Evolutionary conservation across 2,888 invertebrate species (phyloP).

Genomic region (Cosmorhoe ocellata): DNA sequence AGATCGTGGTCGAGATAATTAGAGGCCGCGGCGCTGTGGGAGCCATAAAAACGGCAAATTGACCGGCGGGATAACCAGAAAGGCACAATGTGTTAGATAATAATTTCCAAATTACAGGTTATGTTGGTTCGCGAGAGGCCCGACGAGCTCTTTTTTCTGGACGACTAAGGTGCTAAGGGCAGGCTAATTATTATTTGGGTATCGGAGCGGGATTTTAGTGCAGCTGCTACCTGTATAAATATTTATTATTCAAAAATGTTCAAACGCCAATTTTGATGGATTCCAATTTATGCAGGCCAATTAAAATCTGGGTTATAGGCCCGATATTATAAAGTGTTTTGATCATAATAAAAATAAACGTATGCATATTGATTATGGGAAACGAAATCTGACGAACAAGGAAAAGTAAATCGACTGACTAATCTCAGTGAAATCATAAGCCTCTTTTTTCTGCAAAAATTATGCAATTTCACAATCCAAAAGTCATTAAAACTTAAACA

Average conservation of each 20-base stretch:
- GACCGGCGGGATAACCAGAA: conserved; percentile 83
- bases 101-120: conserved; percentile 83
- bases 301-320: conserved; percentile 41
- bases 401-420: not conserved
- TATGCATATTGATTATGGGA: conserved; percentile 24
- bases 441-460: not conserved
- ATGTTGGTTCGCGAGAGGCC: conserved; percentile 75
- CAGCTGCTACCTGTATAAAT: conserved; percentile 83
- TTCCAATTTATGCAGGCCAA: conserved; percentile 62
- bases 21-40: conserved; percentile 80
- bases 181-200: conserved; percentile 82
- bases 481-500: conserved; percentile 10
- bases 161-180: conserved; percentile 81
- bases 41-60: conserved; percentile 83
- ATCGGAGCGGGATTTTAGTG: conserved; percentile 77
- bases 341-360: conserved; percentile 20
- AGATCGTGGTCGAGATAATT: conserved; percentile 80
- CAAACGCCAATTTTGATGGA: conserved; percentile 75
- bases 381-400: not conserved
- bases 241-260: conserved; percentile 79
- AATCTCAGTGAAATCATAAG: no score
- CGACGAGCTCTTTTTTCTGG: conserved; percentile 71
- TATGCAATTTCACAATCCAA: not conserved
- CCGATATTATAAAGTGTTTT: conserved; percentile 30
- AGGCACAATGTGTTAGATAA: conserved; percentile 83